Conservation (phyloP, 2,113 vertebrate species). For the Scophthalmus maximus region DNA sequence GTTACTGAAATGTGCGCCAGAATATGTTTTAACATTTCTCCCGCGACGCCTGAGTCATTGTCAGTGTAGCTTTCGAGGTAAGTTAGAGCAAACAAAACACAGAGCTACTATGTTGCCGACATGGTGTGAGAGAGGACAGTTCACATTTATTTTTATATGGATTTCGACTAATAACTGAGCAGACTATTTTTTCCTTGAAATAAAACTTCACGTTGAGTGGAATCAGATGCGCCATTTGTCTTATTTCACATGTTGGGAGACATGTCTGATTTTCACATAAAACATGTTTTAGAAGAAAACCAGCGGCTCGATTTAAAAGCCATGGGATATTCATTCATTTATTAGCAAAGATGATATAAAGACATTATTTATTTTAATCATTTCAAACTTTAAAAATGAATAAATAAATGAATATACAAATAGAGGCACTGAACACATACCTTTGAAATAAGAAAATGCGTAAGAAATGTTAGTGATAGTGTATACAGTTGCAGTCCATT, state of each 20-base stretch:
- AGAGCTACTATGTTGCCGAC: slow-evolving; percentile 58
- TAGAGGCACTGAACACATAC: not conserved
- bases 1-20: slow-evolving; percentile 88
- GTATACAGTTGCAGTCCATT: not conserved
- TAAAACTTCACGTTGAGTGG: slow-evolving; percentile 84
- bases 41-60: too few species aligned
- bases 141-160: slow-evolving; percentile 94
- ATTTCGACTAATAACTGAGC: slow-evolving; percentile 85
- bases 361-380: not conserved
- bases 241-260: slow-evolving; percentile 29
- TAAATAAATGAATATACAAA: not conserved
- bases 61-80: slow-evolving; percentile 82
- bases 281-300: not conserved
- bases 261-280: not conserved
- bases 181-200: slow-evolving; percentile 94
- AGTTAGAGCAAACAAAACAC: slow-evolving; percentile 72
- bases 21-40: too few species aligned
- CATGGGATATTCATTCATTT: not conserved
- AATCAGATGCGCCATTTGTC: slow-evolving; percentile 72
- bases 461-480: not conserved
- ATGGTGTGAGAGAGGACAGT: slow-evolving; percentile 1
- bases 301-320: not conserved
- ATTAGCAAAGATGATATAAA: not conserved
- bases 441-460: not conserved
- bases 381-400: not conserved